These are phyloP conservation scores for Odocoileus virginianus DNA, from an alignment of 2,113 vertebrate species.

Conservation along the genomic window DNA sequence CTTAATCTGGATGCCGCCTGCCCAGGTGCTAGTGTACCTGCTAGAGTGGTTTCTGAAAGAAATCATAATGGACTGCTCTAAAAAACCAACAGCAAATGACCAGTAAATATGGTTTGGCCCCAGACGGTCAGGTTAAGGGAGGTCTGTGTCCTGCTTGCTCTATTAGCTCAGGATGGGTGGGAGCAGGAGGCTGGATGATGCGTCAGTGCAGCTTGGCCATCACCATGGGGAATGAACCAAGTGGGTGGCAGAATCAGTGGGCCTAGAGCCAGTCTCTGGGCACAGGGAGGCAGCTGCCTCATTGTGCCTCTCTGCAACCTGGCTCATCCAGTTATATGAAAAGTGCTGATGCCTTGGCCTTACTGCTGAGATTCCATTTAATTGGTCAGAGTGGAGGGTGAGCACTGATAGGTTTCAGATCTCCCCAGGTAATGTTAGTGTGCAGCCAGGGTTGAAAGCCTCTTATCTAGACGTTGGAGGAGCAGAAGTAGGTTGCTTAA, in stretches of 20 bases:
- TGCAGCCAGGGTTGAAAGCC: neutral
- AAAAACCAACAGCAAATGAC: neutral
- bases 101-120: neutral
- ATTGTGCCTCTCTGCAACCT: neutral
- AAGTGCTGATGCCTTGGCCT: neutral
- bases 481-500: neutral
- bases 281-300: neutral
- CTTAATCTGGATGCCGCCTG: neutral
- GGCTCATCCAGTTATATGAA: neutral
- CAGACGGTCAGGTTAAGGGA: neutral
- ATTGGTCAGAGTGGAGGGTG: neutral
- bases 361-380: neutral
- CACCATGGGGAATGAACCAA: neutral
- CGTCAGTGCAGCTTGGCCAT: neutral
- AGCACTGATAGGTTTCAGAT: neutral
- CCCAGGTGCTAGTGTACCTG: neutral
- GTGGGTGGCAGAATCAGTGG: neutral
- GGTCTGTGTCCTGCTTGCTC: neutral
- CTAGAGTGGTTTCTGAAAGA: neutral
- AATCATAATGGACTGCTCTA: accelerated
- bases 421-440: neutral
- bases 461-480: neutral
- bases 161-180: neutral
- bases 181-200: neutral
- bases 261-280: neutral